Evolutionary conservation across 2,888 invertebrate species (phyloP), one percentile per base, ranked within the genome.

Genomic region (Diaperis boleti): DNA sequence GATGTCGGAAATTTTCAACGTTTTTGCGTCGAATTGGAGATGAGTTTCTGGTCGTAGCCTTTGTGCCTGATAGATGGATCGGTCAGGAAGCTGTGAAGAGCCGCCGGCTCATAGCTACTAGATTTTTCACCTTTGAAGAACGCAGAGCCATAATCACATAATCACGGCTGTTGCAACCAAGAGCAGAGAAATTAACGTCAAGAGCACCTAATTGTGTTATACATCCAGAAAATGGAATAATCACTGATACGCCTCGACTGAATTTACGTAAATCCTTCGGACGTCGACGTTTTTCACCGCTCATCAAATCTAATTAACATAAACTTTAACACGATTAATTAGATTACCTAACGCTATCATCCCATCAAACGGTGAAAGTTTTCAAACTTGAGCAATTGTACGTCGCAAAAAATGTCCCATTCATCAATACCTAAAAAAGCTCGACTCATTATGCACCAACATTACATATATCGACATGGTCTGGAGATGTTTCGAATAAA

Each of bases 31-130:
- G 14, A 11, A 41, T 50, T 35, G n/a, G 50, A 50, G 37, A 18
- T 35, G 22, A 26, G 22, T 37, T 20, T 22, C 33, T 31, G 47
- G 17, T 31, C 17, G 31, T 47, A 47, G 31, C 31, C 29, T 50
- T 45, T 45, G 11, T 33, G 33, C 13, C 13, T 31, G 4, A 11
- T 15, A 47, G 26, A 44, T 31, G 31, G 18, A n/a, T 17, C 50
- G 13, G 50, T 15, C 50, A 52, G 42, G 54, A 54, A 54, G 54
- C 42, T 31, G 54, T 10, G 39, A 20, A 52, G 52, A 37, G 52
- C 52, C 29, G 14, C 26, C n/a, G 52, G 52, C 52, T 26, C 14
- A 11, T 52, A 22, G 52, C 52, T 52, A 52, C 52, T 26, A 52
- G 39, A 52, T 52, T 52, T 52, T 52, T 39, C 39, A 52, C 22